Base-by-base conservation (phyloP, 2,888 invertebrate genomes). In the Ormyrus labotus region DNA sequence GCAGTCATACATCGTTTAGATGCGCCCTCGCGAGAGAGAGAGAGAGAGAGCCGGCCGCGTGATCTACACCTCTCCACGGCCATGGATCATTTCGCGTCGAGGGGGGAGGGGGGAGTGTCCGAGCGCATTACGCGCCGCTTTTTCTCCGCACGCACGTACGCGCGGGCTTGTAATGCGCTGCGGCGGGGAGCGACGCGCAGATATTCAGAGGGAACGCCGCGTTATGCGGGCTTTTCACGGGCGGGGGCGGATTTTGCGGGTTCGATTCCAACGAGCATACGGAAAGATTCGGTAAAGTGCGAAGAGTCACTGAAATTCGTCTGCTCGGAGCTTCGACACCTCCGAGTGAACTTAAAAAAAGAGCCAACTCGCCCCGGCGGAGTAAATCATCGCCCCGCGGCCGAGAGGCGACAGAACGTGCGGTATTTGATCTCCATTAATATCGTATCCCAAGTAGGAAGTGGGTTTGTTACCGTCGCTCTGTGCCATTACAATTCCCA, bases 401-500 rank as follows among this genome's bases (percentile, higher is more conserved):
- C 47, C 48, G 47, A 53, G 67, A 61, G 50, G n/a, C 70, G 70
- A 85, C 87, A 87, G 85, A 89, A 88, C 63, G 67, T 87, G 89
- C 86, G 89, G 89, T 89, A 88, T 90, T 90, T 90, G 90, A 90
- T 90, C 90, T 89, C 90, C 89, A 90, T 90, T 90, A 90, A 90
- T 90, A 90, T 90, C 86, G 88, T 87, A 90, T 90, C 88, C 61
- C 88, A 71, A 75, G 70, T 75, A 63, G 67, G 67, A 78, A 71
- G 74, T 63, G 67, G 48, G 69, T 78, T 75, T 67, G 76, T 64
- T 72, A 69, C 67, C 11, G 34, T 45, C 48, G 48, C 61, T 47
- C 55, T 4, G 34, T 47, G 67, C 76, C 48, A 71, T 75, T 80
- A 80, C 75, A 58, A 51, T 60, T 10, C 34, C 55, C 13, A 2